phyloP scores from a whole-genome alignment of 2,113 vertebrate species.

The Diphyllodes magnificus region DNA sequence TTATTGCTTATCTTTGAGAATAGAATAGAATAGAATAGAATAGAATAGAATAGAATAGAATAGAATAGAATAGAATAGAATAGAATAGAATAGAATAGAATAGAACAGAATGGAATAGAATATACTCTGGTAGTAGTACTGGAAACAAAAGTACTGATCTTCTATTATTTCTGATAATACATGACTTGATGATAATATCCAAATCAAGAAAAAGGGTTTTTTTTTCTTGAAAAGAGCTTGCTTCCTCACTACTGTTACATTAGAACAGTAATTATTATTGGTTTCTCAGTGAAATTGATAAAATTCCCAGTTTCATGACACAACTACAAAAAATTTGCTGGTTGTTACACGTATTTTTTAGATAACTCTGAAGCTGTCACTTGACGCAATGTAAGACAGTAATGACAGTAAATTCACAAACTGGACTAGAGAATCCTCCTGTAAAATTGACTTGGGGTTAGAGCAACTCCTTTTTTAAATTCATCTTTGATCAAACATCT shows the following conservation, averaged over 20 bases:
- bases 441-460: not conserved
- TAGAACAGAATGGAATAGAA: too few relatives aligned
- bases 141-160: not conserved
- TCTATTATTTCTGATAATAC: not conserved
- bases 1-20: not conserved
- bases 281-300: not conserved
- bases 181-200: not conserved
- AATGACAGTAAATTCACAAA: not conserved
- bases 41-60: not conserved
- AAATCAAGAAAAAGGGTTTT: not conserved
- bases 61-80: too few relatives aligned
- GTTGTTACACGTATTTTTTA: not conserved
- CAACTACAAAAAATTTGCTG: not conserved
- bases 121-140: not conserved
- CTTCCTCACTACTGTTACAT: not conserved
- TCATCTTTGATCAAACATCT: not conserved
- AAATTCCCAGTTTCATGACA: not conserved
- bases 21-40: too few relatives aligned
- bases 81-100: not conserved
- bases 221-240: not conserved
- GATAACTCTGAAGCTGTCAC: not conserved
- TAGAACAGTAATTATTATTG: not conserved
- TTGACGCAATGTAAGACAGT: not conserved
- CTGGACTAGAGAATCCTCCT: not conserved
- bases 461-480: not conserved